phyloP scores from a whole-genome alignment of 2,888 invertebrate species.

The Blastobasis lacticolella region DNA sequence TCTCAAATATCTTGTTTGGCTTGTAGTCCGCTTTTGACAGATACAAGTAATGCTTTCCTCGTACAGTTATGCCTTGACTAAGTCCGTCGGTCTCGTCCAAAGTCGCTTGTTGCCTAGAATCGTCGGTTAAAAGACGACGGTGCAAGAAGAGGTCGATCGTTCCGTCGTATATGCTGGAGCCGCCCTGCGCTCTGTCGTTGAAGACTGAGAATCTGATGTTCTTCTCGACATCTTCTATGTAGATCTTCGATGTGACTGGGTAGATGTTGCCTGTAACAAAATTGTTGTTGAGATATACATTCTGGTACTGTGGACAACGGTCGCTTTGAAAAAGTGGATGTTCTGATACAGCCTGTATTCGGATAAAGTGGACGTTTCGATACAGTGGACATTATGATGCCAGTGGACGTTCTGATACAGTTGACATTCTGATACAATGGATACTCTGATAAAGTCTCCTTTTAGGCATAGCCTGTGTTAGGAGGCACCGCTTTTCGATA shows the following conservation, averaged over 20 bases:
- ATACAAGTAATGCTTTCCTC: slow-evolving; percentile 47
- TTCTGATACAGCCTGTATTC: no score
- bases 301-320: no score
- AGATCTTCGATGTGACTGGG: slow-evolving; percentile 89
- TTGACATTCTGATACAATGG: no score
- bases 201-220: slow-evolving; percentile 75
- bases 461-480: no score
- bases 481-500: no score
- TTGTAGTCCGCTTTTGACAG: slow-evolving; percentile 35
- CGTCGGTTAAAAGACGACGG: slow-evolving; percentile 85
- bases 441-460: no score
- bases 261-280: slow-evolving; percentile 83
- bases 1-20: slow-evolving; percentile 44
- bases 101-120: slow-evolving; percentile 41
- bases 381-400: no score
- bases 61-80: slow-evolving; percentile 22
- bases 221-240: slow-evolving; percentile 71
- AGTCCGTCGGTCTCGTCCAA: slow-evolving; percentile 33
- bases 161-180: slow-evolving; percentile 82
- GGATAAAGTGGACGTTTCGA: no score
- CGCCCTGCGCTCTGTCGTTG: slow-evolving; percentile 88
- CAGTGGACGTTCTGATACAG: no score
- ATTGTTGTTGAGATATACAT: no score
- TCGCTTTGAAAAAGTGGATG: no score
- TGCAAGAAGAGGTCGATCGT: slow-evolving; percentile 88